Evolutionary conservation across 1,140 invertebrate species (phyloP), one percentile per base, ranked within the genome.

Genomic region (Eubasilissa regina): DNA sequence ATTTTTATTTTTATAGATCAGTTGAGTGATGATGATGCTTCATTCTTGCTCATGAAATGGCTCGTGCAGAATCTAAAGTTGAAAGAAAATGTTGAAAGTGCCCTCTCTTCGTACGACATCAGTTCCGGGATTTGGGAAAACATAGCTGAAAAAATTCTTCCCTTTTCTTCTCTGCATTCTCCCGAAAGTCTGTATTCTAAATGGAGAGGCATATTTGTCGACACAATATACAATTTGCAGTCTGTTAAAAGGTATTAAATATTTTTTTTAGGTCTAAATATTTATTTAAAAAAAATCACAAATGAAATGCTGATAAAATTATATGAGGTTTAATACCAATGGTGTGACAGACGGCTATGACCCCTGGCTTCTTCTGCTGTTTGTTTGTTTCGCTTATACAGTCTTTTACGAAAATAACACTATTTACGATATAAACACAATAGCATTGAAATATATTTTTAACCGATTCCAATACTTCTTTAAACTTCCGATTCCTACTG

Each of bases 11-110:
- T 58, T 58, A n/a, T 43, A 64, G 60, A n/a, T 25, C 19, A 35
- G 35, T n/a, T 64, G 19, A 35, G 35, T 35, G 60, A 64, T 43
- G 60, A 64, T 13, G 60, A 25, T 64, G 13, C 35, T 11, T 64
- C 60, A 13, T 64, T 35, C n/a, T 13, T 64, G 60, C 19, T 64
- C 0, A 21, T 64, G 35, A 64, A 43, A 64, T 64, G 60, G 19
- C n/a, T 64, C 21, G 10, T 21, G 10, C 7, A 12, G 11, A 1
- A 51, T 3, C 48, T 15, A 8, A 51, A 51, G 48, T 3, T 12
- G 11, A 13, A 51, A 13, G 48, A 8, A 4, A 3, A 51, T 8
- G 25, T 1, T 6, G 25, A 35, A 35, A 3, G 25, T 35, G 6
- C 1, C 25, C 25, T 35, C 21, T 21, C 15, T 58, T 15, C 55